These are phyloP conservation scores for Erebia palarica DNA, from an alignment of 2,888 invertebrate species.

Conservation along the genomic window DNA sequence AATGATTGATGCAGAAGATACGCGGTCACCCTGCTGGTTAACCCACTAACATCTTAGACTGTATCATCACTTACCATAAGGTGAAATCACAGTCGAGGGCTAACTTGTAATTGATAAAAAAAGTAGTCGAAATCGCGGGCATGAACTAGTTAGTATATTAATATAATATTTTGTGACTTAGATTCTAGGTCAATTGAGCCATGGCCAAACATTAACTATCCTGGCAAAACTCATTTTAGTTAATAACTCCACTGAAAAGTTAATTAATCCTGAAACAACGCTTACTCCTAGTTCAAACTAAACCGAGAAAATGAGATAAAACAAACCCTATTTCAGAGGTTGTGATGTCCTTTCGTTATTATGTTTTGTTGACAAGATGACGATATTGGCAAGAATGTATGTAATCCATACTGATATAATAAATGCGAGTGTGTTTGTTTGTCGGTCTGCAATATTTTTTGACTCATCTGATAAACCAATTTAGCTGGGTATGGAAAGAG, in stretches of 20 bases:
- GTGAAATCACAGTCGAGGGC: no score
- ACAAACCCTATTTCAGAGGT: constrained; percentile 15
- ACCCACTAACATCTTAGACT: constrained; percentile 38
- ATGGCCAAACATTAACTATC: constrained; percentile 3
- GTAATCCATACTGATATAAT: no score
- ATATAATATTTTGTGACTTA: not conserved
- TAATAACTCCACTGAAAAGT: constrained; percentile 28
- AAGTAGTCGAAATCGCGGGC: no score
- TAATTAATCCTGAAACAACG: constrained; percentile 30
- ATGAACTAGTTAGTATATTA: not conserved
- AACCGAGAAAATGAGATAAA: constrained; percentile 27
- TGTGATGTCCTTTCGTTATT: constrained; percentile 21
- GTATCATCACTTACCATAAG: no score
- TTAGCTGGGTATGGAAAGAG: no score
- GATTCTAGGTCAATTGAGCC: not conserved
- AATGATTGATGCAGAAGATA: no score
- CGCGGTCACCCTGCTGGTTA: no score
- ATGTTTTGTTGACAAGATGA: constrained; percentile 1
- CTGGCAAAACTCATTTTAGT: constrained; percentile 24
- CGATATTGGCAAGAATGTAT: no score
- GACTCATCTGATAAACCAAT: no score
- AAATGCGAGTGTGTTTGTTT: no score
- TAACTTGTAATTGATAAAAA: no score
- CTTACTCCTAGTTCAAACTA: constrained; percentile 20
- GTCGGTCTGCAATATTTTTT: no score